These are phyloP conservation scores for Pseudopipra pipra DNA, from an alignment of 2,113 vertebrate genomes.

Conservation along the genomic window DNA sequence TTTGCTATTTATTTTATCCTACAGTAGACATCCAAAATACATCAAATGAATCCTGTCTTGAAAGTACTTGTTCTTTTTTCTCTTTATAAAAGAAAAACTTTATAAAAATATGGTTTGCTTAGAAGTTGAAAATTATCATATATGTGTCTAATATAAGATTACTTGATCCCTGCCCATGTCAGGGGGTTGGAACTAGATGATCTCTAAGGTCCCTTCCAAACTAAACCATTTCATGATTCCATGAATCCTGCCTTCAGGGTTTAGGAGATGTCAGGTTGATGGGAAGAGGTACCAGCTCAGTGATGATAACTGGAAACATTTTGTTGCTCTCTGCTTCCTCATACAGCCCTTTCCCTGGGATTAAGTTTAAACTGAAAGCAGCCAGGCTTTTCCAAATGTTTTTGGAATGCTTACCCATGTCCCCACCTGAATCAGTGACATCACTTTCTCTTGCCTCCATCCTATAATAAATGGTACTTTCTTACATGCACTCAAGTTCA, in stretches of 20 bases:
- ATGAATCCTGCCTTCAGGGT: background rate
- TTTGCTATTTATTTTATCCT: background rate
- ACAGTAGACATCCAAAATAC: background rate
- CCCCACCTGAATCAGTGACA: background rate
- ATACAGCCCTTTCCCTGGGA: background rate
- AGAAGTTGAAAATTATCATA: background rate
- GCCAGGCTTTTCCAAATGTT: background rate
- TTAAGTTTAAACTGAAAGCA: background rate
- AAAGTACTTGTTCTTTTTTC: background rate
- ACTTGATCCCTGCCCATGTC: background rate
- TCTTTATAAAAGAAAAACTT: background rate
- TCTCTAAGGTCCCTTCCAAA: background rate
- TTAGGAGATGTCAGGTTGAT: background rate
- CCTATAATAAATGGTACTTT: background rate
- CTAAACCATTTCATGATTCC: background rate
- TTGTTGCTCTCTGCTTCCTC: background rate
- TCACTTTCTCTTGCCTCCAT: background rate
- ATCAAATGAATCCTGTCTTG: background rate
- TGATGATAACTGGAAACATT: background rate
- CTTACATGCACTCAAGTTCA: background rate
- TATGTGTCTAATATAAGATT: background rate
- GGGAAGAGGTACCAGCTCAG: background rate
- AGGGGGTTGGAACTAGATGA: background rate
- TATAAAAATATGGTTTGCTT: background rate
- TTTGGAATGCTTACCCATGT: background rate